Percentiles rank a stretch among this genome's conserved stretches.
Conservation (phyloP, 1,140 invertebrate genomes). For the Pseudomyrmex cubaensis region DNA sequence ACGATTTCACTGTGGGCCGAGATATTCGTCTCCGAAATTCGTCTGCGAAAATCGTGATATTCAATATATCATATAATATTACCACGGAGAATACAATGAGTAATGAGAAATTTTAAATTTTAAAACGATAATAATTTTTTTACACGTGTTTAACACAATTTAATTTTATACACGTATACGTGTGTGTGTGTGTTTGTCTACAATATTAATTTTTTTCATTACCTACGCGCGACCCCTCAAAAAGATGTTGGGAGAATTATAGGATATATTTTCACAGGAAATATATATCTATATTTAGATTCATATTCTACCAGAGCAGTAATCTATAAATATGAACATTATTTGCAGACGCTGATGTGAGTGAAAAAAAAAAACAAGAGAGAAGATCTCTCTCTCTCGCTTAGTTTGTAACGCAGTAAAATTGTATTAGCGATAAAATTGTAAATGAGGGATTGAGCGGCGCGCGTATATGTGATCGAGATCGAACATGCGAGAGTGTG, state of each 20-base stretch:
- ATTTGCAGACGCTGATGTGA: not conserved
- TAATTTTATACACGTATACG: too few relatives aligned
- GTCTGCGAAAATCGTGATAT: not conserved
- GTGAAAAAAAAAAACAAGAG: not conserved
- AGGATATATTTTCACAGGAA: too few relatives aligned
- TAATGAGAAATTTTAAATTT: not conserved
- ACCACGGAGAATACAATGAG: not conserved
- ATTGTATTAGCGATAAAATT: not conserved
- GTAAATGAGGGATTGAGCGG: not conserved
- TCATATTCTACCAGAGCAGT: too few relatives aligned
- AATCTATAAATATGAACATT: too few relatives aligned
- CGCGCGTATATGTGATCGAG: conserved; percentile 24
- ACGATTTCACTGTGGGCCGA: conserved; percentile 11
- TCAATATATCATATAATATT: not conserved
- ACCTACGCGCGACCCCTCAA: not conserved
- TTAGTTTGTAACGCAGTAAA: not conserved
- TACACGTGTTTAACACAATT: too few relatives aligned
- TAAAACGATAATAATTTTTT: not conserved
- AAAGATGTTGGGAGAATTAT: too few relatives aligned
- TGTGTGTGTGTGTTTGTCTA: too few relatives aligned
- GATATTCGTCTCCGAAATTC: conserved; percentile 8
- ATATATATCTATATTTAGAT: too few relatives aligned
- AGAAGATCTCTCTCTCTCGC: too few relatives aligned
- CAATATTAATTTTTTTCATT: too few relatives aligned
- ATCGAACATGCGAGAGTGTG: not conserved